A percentile compares a stretch with the other conserved stretches of the same genome.
Evolutionary conservation across 2,113 vertebrate species (phyloP).

Genomic region (Pseudonaja textilis): DNA sequence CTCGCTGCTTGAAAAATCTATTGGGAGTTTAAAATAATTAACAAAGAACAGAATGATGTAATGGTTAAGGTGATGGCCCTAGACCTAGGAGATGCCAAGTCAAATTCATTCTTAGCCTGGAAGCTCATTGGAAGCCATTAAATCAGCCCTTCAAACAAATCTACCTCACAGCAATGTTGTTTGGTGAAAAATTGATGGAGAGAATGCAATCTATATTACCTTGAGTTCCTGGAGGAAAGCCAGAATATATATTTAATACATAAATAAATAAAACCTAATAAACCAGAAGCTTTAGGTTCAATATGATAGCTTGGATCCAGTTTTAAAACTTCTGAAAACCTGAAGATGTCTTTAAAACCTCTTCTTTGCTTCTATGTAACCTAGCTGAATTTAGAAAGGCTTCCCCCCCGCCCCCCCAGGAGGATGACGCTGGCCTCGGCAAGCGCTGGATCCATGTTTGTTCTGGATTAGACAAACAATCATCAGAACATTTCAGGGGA

Average conservation of each 20-base stretch:
- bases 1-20: not conserved
- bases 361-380: no score
- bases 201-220: not conserved
- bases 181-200: not conserved
- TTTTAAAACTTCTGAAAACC: not conserved
- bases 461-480: slow-evolving; percentile 11
- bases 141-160: not conserved
- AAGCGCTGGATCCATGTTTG: not conserved
- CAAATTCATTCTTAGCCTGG: not conserved
- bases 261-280: not conserved
- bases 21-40: not conserved
- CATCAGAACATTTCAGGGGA: slow-evolving; percentile 8
- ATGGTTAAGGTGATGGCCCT: not conserved
- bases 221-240: not conserved
- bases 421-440: not conserved
- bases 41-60: not conserved
- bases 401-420: not conserved
- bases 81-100: not conserved
- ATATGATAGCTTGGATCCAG: not conserved
- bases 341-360: not conserved
- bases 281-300: not conserved
- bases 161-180: not conserved
- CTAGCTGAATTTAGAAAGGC: no score
- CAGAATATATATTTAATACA: not conserved
- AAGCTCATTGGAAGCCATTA: not conserved